Evolutionary conservation across 2,888 invertebrate genomes (phyloP).

Genomic region (Tenodera sinensis): DNA sequence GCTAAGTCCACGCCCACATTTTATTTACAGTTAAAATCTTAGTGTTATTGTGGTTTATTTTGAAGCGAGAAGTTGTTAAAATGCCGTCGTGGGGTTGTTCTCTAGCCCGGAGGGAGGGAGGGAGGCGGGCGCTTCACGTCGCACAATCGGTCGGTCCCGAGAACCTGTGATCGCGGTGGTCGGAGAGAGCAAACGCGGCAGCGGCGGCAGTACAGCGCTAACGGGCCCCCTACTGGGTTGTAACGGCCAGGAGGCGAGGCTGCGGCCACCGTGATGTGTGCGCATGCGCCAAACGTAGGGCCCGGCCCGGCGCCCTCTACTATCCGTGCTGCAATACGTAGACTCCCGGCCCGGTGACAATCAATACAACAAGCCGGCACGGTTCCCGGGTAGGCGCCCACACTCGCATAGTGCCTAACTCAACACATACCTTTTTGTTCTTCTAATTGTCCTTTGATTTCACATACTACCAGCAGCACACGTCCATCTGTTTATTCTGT

Average conservation of each 20-base stretch:
- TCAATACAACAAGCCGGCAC: neutral
- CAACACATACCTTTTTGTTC: neutral
- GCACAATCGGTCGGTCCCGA: no score
- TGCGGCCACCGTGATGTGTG: neutral
- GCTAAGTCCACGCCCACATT: neutral
- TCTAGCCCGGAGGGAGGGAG: no score
- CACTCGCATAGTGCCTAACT: neutral
- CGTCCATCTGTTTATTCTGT: no score
- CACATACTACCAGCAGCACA: no score
- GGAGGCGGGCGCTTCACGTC: no score
- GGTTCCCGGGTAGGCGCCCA: neutral
- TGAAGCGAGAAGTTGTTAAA: no score
- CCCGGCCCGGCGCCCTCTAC: neutral
- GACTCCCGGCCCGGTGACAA: neutral
- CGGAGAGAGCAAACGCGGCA: neutral
- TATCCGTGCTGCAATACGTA: neutral
- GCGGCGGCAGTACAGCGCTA: neutral
- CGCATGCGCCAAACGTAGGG: neutral
- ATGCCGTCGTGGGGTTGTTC: no score
- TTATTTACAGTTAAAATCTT: neutral
- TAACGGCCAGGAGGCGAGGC: neutral
- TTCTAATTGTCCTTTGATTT: neutral
- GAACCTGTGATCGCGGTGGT: no score
- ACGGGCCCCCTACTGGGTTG: neutral
- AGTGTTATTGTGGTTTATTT: no score